phyloP scores from a whole-genome alignment of 2,797 vertebrate species.

The Podargus strigoides region DNA sequence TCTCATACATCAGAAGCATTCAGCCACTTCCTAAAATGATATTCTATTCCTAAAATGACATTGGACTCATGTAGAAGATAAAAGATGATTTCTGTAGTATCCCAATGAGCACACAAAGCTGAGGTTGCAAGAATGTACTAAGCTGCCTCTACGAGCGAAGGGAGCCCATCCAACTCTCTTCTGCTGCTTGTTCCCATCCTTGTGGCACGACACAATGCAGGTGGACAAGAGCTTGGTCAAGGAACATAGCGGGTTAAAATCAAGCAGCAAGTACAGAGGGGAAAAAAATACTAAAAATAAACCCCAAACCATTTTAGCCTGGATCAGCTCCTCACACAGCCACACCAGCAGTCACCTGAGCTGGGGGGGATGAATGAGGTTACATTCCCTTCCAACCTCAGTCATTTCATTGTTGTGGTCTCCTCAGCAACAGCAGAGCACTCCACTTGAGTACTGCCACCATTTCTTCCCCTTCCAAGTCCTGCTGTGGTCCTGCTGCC shows the following conservation, averaged over 20 bases:
- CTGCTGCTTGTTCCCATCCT: not conserved
- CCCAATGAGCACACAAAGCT: not conserved
- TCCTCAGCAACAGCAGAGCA: not conserved
- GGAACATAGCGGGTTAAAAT: not conserved
- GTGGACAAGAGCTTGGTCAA: not conserved
- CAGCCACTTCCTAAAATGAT: not conserved
- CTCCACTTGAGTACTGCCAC: not conserved
- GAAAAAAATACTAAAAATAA: not conserved
- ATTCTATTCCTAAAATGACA: not conserved
- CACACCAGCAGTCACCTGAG: not conserved
- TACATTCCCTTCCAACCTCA: not conserved
- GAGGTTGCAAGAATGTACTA: not conserved
- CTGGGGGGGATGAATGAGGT: not conserved
- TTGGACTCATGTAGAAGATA: not conserved
- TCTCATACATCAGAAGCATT: not conserved
- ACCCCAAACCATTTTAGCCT: not conserved
- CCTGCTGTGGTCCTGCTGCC: not conserved
- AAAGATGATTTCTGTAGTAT: not conserved
- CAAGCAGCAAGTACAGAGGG: not conserved
- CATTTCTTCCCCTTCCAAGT: not conserved
- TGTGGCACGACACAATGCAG: not conserved
- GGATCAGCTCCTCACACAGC: not conserved
- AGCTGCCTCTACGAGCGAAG: fast-evolving
- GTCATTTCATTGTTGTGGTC: not conserved
- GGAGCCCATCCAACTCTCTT: not conserved